Conservation (phyloP, 2,888 invertebrate genomes). For the Morpho achilles region DNA sequence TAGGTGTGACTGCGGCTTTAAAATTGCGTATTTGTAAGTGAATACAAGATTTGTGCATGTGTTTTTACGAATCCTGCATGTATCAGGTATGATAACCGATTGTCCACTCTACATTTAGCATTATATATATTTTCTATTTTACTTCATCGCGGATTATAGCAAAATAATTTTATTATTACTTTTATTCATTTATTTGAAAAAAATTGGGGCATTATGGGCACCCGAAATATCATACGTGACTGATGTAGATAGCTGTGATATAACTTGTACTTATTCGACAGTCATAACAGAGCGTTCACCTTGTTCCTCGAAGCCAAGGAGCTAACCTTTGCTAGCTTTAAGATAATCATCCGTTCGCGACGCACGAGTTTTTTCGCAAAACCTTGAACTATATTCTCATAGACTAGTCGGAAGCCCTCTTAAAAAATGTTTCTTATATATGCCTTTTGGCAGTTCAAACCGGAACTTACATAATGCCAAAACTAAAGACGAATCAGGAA, state of each 20-base stretch:
- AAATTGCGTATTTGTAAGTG: not conserved
- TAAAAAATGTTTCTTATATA: no score
- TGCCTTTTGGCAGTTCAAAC: not conserved
- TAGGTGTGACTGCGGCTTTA: no score
- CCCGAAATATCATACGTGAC: constrained; percentile 49
- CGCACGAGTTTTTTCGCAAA: constrained; percentile 17
- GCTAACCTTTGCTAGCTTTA: constrained; percentile 25
- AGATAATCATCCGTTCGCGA: constrained; percentile 18
- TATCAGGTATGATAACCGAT: no score
- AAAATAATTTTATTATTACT: no score
- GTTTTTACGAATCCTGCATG: no score
- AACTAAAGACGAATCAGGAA: no score
- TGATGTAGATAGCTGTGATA: constrained; percentile 42
- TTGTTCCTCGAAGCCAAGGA: constrained; percentile 32
- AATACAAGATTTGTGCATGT: not conserved
- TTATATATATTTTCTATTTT: no score
- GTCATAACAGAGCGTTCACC: constrained; percentile 35
- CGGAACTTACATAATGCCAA: no score
- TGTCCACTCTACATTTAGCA: no score
- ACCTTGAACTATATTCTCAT: constrained; percentile 22
- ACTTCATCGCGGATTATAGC: no score
- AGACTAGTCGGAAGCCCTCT: constrained; percentile 2
- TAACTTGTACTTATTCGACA: constrained; percentile 36
- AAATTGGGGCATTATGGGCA: constrained; percentile 3
- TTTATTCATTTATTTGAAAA: no score